Conservation (phyloP, 2,888 invertebrate genomes). For the Ptilodon capucinus region DNA sequence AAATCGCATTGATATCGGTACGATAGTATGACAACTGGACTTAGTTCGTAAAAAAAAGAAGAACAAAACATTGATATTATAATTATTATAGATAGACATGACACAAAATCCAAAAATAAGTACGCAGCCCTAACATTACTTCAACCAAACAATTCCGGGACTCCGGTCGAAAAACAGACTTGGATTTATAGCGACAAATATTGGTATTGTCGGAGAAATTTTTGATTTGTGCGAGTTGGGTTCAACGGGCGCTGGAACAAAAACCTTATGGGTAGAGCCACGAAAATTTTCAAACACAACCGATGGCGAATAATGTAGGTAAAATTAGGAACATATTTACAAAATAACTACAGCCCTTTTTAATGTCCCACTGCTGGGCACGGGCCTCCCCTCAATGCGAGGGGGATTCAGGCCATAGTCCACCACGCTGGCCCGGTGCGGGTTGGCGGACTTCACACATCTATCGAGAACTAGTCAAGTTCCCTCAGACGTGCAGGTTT, state of each 20-base stretch:
- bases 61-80: too few species aligned
- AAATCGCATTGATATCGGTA: too few species aligned
- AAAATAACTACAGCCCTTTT: too few species aligned
- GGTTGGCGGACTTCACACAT: too few species aligned
- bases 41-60: too few species aligned
- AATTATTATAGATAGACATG: conserved; percentile 32
- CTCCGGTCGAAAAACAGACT: conserved; percentile 24
- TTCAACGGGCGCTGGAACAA: conserved; percentile 13
- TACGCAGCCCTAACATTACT: conserved; percentile 23
- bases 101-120: conserved; percentile 32
- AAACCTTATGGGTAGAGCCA: conserved; percentile 19
- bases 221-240: conserved; percentile 36
- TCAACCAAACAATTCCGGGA: conserved; percentile 21
- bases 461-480: too few species aligned
- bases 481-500: too few species aligned
- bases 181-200: conserved; percentile 41
- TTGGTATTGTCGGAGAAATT: conserved; percentile 31
- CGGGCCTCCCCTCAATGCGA: too few species aligned
- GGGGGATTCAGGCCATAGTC: too few species aligned
- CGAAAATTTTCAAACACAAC: not conserved
- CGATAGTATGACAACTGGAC: too few species aligned
- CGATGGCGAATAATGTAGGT: not conserved
- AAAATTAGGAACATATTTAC: not conserved
- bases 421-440: too few species aligned
- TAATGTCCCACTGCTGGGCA: too few species aligned